A percentile compares a stretch with the other conserved stretches of the same genome.
Evolutionary conservation across 2,797 vertebrate genomes (phyloP).

Genomic region (Enteromius argenteus): DNA sequence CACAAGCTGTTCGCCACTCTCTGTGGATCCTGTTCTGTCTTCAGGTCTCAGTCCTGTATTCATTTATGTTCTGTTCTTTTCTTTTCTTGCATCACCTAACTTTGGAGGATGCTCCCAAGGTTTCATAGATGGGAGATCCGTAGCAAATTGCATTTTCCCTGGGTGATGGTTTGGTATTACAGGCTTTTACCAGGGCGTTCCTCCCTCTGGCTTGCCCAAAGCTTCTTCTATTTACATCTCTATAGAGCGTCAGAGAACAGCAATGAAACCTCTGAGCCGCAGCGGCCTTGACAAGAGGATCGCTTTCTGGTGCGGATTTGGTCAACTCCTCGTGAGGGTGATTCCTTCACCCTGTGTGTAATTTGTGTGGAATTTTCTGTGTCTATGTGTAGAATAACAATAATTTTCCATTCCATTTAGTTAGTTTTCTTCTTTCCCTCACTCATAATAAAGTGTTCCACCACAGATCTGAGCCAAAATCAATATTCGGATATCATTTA

Average conservation of each 20-base stretch:
- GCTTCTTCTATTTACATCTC: slow-evolving; percentile 25
- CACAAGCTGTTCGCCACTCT: slow-evolving; percentile 35
- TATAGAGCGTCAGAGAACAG: slow-evolving; percentile 13
- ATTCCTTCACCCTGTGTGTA: slow-evolving; percentile 51
- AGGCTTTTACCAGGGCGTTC: slow-evolving; percentile 50
- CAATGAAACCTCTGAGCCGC: slow-evolving; percentile 32
- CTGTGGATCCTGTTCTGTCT: not conserved
- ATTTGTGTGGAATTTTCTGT: slow-evolving; percentile 41
- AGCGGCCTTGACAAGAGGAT: slow-evolving; percentile 52
- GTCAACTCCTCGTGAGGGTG: slow-evolving; percentile 49
- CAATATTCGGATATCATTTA: slow-evolving; percentile 63
- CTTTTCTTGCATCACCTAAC: not conserved
- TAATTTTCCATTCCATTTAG: slow-evolving; percentile 58
- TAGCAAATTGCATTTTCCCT: not conserved
- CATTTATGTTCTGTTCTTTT: not conserved
- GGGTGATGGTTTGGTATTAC: slow-evolving; percentile 38
- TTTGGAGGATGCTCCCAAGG: slow-evolving; percentile 28
- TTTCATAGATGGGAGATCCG: slow-evolving; percentile 31
- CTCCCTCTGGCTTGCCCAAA: slow-evolving; percentile 12
- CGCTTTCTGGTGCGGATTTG: slow-evolving; percentile 44
- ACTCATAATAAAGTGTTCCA: slow-evolving; percentile 61
- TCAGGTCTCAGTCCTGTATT: slow-evolving; percentile 23
- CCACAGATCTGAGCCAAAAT: slow-evolving; percentile 54
- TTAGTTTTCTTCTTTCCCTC: slow-evolving; percentile 52
- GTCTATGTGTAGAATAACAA: slow-evolving; percentile 57